phyloP scores from a whole-genome alignment of 2,113 vertebrate genomes.

The Xiphophorus hellerii region DNA sequence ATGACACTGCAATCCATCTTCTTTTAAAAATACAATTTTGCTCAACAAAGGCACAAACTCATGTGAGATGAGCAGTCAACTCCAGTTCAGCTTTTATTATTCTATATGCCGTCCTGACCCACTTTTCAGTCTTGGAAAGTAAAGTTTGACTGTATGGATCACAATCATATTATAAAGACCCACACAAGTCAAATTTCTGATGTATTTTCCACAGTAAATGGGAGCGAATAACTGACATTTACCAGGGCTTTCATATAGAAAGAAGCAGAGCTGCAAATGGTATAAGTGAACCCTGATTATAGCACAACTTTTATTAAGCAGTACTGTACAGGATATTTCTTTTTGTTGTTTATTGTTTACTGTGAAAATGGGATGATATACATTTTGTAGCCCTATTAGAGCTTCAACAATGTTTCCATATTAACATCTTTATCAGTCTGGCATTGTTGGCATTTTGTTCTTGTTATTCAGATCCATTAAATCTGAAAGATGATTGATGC shows the following conservation, averaged over 20 bases:
- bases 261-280: not conserved
- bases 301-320: not conserved
- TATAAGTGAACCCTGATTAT: not conserved
- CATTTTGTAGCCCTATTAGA: not conserved
- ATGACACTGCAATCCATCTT: not conserved
- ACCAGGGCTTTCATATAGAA: slow-evolving; percentile 1
- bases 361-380: not conserved
- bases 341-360: not conserved
- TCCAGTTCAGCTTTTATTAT: slow-evolving; percentile 20
- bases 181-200: slow-evolving; percentile 29
- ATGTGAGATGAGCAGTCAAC: slow-evolving; percentile 21
- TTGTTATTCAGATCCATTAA: not conserved
- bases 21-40: not conserved
- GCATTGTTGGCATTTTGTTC: not conserved
- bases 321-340: not conserved
- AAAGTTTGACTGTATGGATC: slow-evolving; percentile 18
- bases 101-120: slow-evolving; percentile 39
- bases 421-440: not conserved
- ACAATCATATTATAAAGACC: slow-evolving; percentile 47
- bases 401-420: not conserved
- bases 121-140: slow-evolving; percentile 34
- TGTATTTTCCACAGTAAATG: slow-evolving; percentile 12
- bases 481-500: not conserved
- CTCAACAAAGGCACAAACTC: slow-evolving; percentile 6
- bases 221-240: slow-evolving; percentile 30